These are phyloP conservation scores for Hypselothyrea guttata DNA, from an alignment of 2,888 invertebrate genomes.

Conservation along the genomic window DNA sequence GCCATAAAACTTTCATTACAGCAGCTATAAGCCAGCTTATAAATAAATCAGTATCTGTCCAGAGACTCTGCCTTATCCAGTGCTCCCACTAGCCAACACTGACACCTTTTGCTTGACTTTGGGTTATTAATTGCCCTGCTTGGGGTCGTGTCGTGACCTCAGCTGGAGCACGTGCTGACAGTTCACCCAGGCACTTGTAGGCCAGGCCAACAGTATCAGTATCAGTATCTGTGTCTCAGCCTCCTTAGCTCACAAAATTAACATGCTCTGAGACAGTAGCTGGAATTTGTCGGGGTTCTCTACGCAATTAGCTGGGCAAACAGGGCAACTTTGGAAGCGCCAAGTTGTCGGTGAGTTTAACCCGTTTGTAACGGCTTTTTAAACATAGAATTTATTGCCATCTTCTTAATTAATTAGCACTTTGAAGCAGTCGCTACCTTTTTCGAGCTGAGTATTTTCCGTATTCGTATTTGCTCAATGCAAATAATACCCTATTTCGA, in stretches of 20 bases:
- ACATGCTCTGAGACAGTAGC: background rate
- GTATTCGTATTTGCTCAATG: background rate
- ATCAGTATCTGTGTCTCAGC: conserved; percentile 16
- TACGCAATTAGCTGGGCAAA: conserved; percentile 59
- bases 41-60: conserved; percentile 61
- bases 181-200: background rate
- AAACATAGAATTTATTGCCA: conserved; percentile 42
- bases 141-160: conserved; percentile 36
- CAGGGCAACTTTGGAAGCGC: conserved; percentile 14
- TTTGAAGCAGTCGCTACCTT: conserved; percentile 38
- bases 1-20: conserved; percentile 68
- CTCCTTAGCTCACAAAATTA: conserved; percentile 50
- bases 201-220: background rate
- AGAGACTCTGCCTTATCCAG: background rate
- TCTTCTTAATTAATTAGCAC: conserved; percentile 65
- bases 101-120: conserved; percentile 3
- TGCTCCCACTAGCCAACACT: background rate
- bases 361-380: conserved; percentile 25
- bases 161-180: conserved; percentile 45
- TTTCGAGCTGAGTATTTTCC: conserved; percentile 11
- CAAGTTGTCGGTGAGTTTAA: background rate
- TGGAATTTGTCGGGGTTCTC: conserved; percentile 1
- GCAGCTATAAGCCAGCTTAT: conserved; percentile 33
- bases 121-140: conserved; percentile 70
- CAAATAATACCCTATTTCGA: conserved; percentile 3